Evolutionary conservation across 2,797 vertebrate genomes (phyloP), one percentile per base, ranked within the genome.

Genomic region (Acanthurus tractus): DNA sequence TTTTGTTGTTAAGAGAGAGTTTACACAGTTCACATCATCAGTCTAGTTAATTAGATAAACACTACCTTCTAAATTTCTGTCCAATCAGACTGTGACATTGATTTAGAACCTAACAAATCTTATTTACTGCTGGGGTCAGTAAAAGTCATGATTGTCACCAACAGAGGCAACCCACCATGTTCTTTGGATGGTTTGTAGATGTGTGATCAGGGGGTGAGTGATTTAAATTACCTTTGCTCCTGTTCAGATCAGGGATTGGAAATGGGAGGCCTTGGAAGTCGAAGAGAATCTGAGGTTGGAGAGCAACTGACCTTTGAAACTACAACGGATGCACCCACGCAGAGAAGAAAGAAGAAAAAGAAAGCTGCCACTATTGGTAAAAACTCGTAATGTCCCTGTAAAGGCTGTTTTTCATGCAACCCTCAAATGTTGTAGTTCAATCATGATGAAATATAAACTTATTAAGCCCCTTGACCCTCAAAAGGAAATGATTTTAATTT

Each of bases 271-370:
- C 70, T 93, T 38, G 72, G 86, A 8, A 92, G 92, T 75, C 91
- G 71, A 3, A 93, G 92, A 34, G 76, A 86, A 2, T 95, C 95
- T 7, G 96, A 95, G 22, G 80, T 88, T 64, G 94, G 78, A 1
- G 95, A 96, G 46, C 92, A 92, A 7, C 83, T 96, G 11, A 88
- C 93, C 23, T 86, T 92, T 0, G 96, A 97, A 36, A 78, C 85
- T 8, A 65, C 83, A 1, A 87, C 93, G 12, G 92, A 91, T 9
- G 92, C 89, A 0, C 88, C 88, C 22, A 95, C 95, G 8, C 96
- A 92, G 85, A 97, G 92, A 75, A 96, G 94, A 85, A 97, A 89
- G 93, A 99, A 94, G 69, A 98, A 95, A 29, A 98, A 96, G 91
- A 93, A 91, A 73, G 73, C 89, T 22, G 40, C 88, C 3, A 72